Evolutionary conservation across 2,888 invertebrate genomes (phyloP).

Genomic region (Caenorhabditis japonica): DNA sequence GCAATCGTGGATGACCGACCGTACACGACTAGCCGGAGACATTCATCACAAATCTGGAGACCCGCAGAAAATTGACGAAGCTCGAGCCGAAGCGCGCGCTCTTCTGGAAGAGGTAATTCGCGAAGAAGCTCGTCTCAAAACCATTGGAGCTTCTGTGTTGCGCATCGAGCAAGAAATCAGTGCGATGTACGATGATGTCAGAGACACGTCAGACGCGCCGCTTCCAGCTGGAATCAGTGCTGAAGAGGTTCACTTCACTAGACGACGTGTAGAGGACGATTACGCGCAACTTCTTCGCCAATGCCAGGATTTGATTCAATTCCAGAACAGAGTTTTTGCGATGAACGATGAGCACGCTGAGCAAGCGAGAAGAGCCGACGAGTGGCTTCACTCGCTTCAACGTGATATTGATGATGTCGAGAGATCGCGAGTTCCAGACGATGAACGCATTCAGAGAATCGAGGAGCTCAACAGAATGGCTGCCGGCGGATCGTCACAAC

Average conservation of each 20-base stretch:
- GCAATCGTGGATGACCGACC: slow-evolving; percentile 73
- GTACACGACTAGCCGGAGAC: slow-evolving; percentile 58
- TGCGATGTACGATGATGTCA: slow-evolving; percentile 56
- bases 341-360: slow-evolving; percentile 61
- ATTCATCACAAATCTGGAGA: slow-evolving; percentile 65
- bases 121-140: slow-evolving; percentile 51
- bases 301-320: slow-evolving; percentile 60
- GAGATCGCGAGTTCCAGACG: slow-evolving; percentile 20
- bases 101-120: slow-evolving; percentile 53
- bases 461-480: slow-evolving; percentile 58
- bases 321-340: slow-evolving; percentile 60
- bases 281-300: slow-evolving; percentile 60
- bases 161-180: slow-evolving; percentile 60
- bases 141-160: slow-evolving; percentile 54
- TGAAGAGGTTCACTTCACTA: slow-evolving; percentile 59
- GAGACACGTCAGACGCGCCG: slow-evolving; percentile 19
- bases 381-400: slow-evolving; percentile 37
- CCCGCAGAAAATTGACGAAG: slow-evolving; percentile 41
- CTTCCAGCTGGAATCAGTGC: slow-evolving; percentile 45
- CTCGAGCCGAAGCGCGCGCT: slow-evolving; percentile 35
- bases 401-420: slow-evolving; percentile 39
- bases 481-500: slow-evolving; percentile 53
- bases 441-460: slow-evolving; percentile 48
- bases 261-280: slow-evolving; percentile 60
- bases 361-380: slow-evolving; percentile 36